Base-by-base conservation (phyloP, 2,888 invertebrate species). In the Myopa testacea region DNA sequence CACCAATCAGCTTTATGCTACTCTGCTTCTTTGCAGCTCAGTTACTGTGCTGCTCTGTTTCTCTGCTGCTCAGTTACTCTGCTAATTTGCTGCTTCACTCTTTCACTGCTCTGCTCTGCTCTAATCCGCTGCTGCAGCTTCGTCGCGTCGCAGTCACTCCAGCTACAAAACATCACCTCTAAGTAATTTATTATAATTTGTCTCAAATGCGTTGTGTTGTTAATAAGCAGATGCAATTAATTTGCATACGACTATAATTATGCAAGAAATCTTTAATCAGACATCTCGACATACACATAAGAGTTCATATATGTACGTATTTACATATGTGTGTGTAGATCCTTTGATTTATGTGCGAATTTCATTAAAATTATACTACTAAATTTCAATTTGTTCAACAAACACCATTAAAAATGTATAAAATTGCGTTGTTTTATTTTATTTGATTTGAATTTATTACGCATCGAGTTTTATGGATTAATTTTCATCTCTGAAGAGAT, bases 121-220 rank as follows among this genome's bases (percentile, higher is more conserved):
- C 26, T 26, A 26, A 26, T 26, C 26, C 26, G 26, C 26, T 26
- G 26, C 26, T 26, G 40, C n/a, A n/a, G 38, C 67, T 3, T 14
- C 40, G 67, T 67, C 67, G 67, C 38, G 67, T n/a, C 26, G 38
- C 68, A 45, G 40, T 34, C 6, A 4, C 75, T 8, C 38, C 37
- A 45, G 26, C 68, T 68, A 40, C 75, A 75, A 75, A 65, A 75
- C 67, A 65, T 19, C 16, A 75, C 75, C 75, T 55, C 75, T 67
- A 67, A 75, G 67, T 67, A 55, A 75, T 75, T 75, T 67, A 55
- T 75, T 75, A 52, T 75, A 75, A 75, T 75, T 75, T 75, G 58
- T 75, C 75, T 38, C 75, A 58, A 58, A 69, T 45, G 67, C 68
- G 52, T 67, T 67, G 19, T 50, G 55, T 26, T 52, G 45, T 26